phyloP scores from a whole-genome alignment of 2,888 invertebrate species.

The Ophion ventricosus region DNA sequence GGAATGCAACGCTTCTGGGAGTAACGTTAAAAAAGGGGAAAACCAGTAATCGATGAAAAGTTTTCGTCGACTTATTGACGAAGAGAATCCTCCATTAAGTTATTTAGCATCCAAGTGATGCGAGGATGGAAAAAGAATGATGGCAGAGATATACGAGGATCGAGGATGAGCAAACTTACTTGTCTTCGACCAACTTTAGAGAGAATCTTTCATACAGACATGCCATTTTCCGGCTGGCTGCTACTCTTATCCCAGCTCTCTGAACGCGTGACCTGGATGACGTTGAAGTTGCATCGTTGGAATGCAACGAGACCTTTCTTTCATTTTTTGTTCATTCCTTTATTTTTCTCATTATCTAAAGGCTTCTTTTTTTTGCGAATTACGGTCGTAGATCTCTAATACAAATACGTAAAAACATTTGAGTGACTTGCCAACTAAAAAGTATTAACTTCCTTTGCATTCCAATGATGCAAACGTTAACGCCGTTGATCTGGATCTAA shows the following conservation, averaged over 20 bases:
- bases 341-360: too few species aligned
- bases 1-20: too few species aligned
- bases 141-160: slow-evolving; percentile 16
- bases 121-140: slow-evolving; percentile 50
- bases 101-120: slow-evolving; percentile 54
- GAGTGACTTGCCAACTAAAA: too few species aligned
- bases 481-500: too few species aligned
- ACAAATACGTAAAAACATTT: too few species aligned
- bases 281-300: slow-evolving; percentile 44
- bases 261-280: slow-evolving; percentile 64
- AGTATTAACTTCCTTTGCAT: too few species aligned
- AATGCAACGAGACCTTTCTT: too few species aligned
- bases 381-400: too few species aligned
- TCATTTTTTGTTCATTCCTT: too few species aligned
- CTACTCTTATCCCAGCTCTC: slow-evolving; percentile 64
- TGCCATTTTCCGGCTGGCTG: slow-evolving; percentile 65
- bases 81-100: slow-evolving; percentile 51
- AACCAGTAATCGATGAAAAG: neutral
- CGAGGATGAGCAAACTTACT: slow-evolving; percentile 39
- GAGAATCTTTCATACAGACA: slow-evolving; percentile 63
- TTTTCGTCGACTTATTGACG: slow-evolving; percentile 8
- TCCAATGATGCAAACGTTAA: too few species aligned
- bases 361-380: too few species aligned
- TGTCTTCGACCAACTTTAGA: slow-evolving; percentile 58
- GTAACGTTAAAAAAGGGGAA: slow-evolving; percentile 16